Conservation (phyloP, 2,888 invertebrate species). For the Metalampra italica region DNA sequence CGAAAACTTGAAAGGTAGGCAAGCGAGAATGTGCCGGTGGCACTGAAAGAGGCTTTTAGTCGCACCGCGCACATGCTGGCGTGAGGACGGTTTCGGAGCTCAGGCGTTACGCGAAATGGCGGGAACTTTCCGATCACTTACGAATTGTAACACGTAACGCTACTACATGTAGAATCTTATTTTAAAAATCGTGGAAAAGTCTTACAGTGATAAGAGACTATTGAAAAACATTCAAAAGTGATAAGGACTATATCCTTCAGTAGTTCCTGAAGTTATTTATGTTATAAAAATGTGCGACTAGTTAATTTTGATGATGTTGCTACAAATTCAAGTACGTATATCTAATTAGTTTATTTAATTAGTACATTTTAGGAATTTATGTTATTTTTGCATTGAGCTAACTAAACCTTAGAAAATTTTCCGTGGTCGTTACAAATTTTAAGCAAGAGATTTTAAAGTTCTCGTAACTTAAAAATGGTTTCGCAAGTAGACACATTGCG, state of each 20-base stretch:
- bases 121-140: conserved; percentile 66
- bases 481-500: no score
- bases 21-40: conserved; percentile 61
- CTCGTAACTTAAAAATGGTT: no score
- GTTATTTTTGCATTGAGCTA: no score
- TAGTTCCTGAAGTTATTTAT: not conserved
- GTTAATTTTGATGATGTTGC: not conserved
- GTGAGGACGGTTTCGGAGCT: conserved; percentile 45
- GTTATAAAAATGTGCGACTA: conserved; percentile 1
- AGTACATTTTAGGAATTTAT: no score
- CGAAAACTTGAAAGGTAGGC: conserved; percentile 71
- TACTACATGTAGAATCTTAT: conserved; percentile 15
- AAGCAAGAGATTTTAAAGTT: no score
- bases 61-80: conserved; percentile 63
- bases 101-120: conserved; percentile 43
- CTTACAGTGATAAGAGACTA: not conserved
- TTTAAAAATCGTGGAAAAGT: conserved; percentile 7
- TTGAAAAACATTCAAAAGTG: not conserved
- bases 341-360: not conserved
- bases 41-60: conserved; percentile 62
- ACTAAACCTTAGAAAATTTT: no score
- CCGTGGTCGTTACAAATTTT: no score
- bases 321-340: conserved; percentile 19
- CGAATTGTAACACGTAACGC: conserved; percentile 40
- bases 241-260: not conserved